Base-by-base conservation (phyloP, 2,113 vertebrate species). In the Chaetorhynchus papuensis region DNA sequence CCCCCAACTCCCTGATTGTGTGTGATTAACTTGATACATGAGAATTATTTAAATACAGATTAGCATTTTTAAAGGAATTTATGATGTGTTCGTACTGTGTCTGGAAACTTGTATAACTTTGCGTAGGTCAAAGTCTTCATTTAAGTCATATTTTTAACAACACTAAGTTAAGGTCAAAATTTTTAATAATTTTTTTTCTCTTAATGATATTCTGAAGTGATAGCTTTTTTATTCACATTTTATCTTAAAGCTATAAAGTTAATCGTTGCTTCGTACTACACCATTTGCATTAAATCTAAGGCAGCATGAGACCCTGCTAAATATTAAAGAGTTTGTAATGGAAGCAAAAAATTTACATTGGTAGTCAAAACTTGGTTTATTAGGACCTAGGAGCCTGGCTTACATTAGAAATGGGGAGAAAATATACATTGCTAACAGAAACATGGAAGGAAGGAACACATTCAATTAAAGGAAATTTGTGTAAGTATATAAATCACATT, bases 171-270 rank as follows among this genome's bases (percentile, higher is more conserved):
- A 87, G 74, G 54, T 93, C 76, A 74, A 24, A 16, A 37, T 70
- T 86, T 91, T 92, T 7, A 81, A 60, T 95, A 3, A 7, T 75
- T 93, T 41, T 57, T 82, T 92, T 94, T 20, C 33, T 82, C 69
- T 54, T 68, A 87, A 72, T 89, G 50, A 42, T 94, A 9, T 68
- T 90, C 50, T 91, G 84, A 83, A 70, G 60, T 85, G 75, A 89
- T 75, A 87, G 60, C 64, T 92, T 71, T 91, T 95, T 93, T 82
- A 90, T 42, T 81, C 53, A 64, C 64, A 49, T 94, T 91, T 96
- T 87, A 88, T 94, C 68, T 94, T 91, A 28, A 64, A 93, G 42
- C 65, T 92, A 59, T 94, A 90, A 95, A 92, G 35, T 87, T 95
- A 96, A 93, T 95, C 0, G 3, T 85, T 89, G 47, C n/a, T 94